Conservation (phyloP, 2,113 vertebrate species). For the Apeltes quadracus region DNA sequence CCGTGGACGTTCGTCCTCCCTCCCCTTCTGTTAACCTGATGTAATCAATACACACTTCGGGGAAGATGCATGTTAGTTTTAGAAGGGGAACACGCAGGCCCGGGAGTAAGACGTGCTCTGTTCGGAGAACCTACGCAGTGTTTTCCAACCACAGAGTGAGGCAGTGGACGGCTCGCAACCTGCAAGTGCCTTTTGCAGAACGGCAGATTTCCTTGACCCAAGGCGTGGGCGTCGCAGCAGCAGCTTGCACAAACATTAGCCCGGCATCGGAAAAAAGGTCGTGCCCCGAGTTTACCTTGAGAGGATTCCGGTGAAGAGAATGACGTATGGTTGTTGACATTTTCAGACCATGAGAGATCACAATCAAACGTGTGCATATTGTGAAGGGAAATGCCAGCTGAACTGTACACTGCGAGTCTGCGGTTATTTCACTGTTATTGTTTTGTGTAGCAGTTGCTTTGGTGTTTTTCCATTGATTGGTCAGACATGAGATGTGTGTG, state of each 20-base stretch:
- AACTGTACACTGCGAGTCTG: neutral
- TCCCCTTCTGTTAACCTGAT: slow-evolving; percentile 44
- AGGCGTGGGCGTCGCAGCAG: slow-evolving; percentile 59
- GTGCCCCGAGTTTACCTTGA: slow-evolving; percentile 55
- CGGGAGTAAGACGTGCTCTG: neutral
- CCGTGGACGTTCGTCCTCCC: slow-evolving; percentile 40
- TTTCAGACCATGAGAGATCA: slow-evolving; percentile 12
- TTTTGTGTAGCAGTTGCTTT: slow-evolving; percentile 17
- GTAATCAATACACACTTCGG: slow-evolving; percentile 43
- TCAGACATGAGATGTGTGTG: slow-evolving; percentile 6
- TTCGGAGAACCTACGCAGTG: slow-evolving; percentile 37
- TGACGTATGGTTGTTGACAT: slow-evolving; percentile 19
- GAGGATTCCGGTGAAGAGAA: slow-evolving; percentile 15
- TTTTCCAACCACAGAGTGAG: slow-evolving; percentile 68
- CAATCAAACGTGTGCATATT: slow-evolving; percentile 3
- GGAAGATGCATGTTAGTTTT: slow-evolving; percentile 42
- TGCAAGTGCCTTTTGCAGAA: slow-evolving; percentile 68
- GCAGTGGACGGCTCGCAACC: slow-evolving; percentile 40
- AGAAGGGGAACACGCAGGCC: slow-evolving; percentile 21
- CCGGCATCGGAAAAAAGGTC: slow-evolving; percentile 65
- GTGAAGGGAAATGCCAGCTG: slow-evolving; percentile 8
- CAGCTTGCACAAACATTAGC: slow-evolving; percentile 70
- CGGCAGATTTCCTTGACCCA: slow-evolving; percentile 71
- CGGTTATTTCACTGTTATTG: neutral
- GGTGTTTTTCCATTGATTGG: slow-evolving; percentile 21